Conservation (phyloP, 1,140 invertebrate species). For the Caenorhabditis tropicalis region DNA sequence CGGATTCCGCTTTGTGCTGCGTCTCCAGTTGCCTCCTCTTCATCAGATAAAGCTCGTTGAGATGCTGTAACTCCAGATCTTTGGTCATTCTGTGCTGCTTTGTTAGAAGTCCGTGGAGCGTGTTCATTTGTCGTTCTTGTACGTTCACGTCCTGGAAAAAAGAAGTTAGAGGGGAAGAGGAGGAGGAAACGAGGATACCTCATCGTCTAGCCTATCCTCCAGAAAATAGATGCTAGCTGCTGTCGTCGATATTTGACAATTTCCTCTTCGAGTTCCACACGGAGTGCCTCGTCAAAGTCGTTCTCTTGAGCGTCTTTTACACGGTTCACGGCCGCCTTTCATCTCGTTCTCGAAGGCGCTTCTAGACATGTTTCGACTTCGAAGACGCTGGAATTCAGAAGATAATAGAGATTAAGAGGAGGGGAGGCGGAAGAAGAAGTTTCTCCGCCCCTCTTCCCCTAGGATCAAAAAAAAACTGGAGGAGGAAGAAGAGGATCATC, state of each 20-base stretch:
- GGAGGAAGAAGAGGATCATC: too few species aligned
- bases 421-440: too few species aligned
- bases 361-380: constrained; percentile 52
- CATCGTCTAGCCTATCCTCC: constrained; percentile 87
- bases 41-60: constrained; percentile 88
- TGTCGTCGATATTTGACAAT: constrained; percentile 88
- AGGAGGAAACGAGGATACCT: constrained; percentile 72
- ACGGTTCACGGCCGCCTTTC: constrained; percentile 85
- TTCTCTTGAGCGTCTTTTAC: constrained; percentile 89
- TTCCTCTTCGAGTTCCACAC: constrained; percentile 80
- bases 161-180: too few species aligned
- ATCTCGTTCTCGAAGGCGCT: constrained; percentile 56
- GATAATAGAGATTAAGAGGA: too few species aligned
- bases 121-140: constrained; percentile 89
- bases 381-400: constrained; percentile 13
- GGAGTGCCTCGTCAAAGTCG: constrained; percentile 63
- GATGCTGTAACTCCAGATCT: constrained; percentile 80
- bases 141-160: constrained; percentile 85
- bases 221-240: constrained; percentile 87
- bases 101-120: constrained; percentile 91
- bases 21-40: constrained; percentile 83
- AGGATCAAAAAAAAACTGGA: too few species aligned
- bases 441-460: constrained; percentile 57
- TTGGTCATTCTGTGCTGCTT: constrained; percentile 95
- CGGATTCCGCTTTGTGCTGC: constrained; percentile 92